phyloP scores from a whole-genome alignment of 2,113 vertebrate genomes.

The Arizona elegans region DNA sequence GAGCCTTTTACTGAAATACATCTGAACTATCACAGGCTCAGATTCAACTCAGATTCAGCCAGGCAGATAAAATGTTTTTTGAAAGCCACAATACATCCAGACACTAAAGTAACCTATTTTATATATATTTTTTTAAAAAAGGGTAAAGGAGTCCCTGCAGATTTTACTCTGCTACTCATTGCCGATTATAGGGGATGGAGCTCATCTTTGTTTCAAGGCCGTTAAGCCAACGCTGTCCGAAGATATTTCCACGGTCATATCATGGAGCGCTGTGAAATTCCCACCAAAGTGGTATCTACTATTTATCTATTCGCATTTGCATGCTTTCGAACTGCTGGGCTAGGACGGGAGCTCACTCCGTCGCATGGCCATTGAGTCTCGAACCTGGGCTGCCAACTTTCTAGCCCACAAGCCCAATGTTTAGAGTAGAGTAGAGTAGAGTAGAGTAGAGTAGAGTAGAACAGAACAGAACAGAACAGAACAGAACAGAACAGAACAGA shows the following conservation, averaged over 20 bases:
- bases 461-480: no score
- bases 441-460: no score
- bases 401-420: no score
- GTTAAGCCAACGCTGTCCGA: not conserved
- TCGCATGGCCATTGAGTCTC: no score
- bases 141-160: rapidly evolving
- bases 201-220: not conserved
- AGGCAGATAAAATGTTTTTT: not conserved
- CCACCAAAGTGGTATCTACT: not conserved
- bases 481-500: no score
- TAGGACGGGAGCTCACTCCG: no score
- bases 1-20: not conserved
- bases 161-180: not conserved
- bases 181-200: not conserved
- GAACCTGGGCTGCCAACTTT: no score
- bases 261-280: not conserved
- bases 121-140: not conserved
- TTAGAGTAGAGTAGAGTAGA: no score
- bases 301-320: not conserved
- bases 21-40: not conserved
- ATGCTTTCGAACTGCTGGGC: no score
- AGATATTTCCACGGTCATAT: not conserved
- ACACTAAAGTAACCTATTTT: not conserved
- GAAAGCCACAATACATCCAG: not conserved
- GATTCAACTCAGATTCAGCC: not conserved